phyloP scores from a whole-genome alignment of 1,140 invertebrate genomes.

The Macrosteles quadrilineatus region DNA sequence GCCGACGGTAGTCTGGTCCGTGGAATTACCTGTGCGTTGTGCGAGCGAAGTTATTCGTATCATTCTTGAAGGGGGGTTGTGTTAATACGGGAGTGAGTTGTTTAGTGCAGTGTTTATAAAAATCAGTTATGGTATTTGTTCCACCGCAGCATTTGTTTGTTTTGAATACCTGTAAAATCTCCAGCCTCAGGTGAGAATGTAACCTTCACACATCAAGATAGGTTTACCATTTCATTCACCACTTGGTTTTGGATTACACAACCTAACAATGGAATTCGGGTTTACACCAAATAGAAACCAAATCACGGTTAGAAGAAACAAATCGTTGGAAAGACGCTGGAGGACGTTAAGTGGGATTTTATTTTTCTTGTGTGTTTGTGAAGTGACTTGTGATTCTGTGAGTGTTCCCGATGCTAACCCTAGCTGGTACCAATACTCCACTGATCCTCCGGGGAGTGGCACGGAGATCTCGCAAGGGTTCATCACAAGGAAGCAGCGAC shows the following conservation, averaged over 20 bases:
- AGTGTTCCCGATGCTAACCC: background rate
- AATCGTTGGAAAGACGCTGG: conserved; percentile 30
- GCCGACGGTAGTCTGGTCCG: background rate
- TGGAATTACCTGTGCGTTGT: background rate
- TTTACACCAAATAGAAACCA: conserved; percentile 10
- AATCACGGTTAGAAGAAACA: conserved; percentile 13
- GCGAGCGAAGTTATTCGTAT: too few species aligned
- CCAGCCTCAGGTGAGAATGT: too few species aligned
- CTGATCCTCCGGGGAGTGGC: background rate
- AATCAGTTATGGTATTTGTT: too few species aligned
- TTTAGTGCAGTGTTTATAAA: too few species aligned
- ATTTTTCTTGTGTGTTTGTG: conserved; percentile 6
- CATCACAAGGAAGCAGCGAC: conserved; percentile 55
- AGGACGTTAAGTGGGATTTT: conserved; percentile 27
- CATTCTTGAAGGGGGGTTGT: too few species aligned
- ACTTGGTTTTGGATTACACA: too few species aligned
- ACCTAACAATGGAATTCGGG: too few species aligned
- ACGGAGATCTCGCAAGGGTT: conserved; percentile 64
- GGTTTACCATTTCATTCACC: too few species aligned
- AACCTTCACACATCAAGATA: too few species aligned
- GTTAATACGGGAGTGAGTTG: too few species aligned
- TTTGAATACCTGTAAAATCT: too few species aligned
- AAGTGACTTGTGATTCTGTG: conserved; percentile 17
- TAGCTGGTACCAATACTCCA: conserved; percentile 7
- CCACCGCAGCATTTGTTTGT: too few species aligned